A percentile compares a stretch with the other conserved stretches of the same genome.
Conservation (phyloP, 2,113 vertebrate species). For the Lepus europaeus region DNA sequence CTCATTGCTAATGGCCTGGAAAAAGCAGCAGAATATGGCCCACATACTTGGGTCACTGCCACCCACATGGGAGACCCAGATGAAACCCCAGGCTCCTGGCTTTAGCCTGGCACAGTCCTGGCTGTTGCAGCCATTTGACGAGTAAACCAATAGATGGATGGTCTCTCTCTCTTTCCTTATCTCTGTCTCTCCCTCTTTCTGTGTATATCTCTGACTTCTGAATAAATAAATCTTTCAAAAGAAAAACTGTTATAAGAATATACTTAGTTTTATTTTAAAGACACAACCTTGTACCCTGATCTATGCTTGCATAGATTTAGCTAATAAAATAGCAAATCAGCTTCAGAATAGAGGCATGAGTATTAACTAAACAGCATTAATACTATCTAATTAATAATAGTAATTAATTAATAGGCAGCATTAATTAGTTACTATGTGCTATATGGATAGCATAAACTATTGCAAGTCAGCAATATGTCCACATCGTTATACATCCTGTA, state of each 20-base stretch:
- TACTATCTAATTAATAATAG: constrained; percentile 21
- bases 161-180: no score
- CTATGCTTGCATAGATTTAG: not conserved
- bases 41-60: no score
- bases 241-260: constrained; percentile 35
- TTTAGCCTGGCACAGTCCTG: no score
- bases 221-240: no score
- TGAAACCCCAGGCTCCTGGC: no score
- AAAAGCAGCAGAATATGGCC: no score
- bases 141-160: no score
- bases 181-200: no score
- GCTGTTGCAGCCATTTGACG: no score
- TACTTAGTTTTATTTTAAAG: constrained; percentile 9
- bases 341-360: constrained; percentile 11
- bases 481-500: not conserved
- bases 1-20: no score
- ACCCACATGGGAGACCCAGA: no score
- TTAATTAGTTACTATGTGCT: not conserved
- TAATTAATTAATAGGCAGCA: not conserved
- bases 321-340: constrained; percentile 48
- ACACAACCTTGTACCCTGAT: constrained; percentile 26
- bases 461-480: not conserved
- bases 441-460: not conserved
- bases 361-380: not conserved
- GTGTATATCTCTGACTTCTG: no score